Base-by-base conservation (phyloP, 30 jellyfish, hydroid and myxozoan species). In the Hydractinia symbiolongicarpus region DNA sequence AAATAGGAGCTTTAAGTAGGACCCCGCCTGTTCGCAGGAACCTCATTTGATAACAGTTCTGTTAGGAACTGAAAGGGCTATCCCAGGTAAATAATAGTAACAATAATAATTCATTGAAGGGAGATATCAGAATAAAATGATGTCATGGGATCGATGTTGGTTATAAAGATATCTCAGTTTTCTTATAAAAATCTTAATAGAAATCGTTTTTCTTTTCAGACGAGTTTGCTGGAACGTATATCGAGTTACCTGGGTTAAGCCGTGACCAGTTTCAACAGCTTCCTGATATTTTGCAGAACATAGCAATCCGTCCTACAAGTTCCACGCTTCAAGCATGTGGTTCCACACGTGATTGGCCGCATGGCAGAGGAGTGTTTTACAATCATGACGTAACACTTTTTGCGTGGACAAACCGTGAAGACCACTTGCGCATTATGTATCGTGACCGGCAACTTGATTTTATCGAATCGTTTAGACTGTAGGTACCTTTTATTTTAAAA, bases 351-450 rank as follows among this genome's bases (percentile, higher is more conserved):
- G 89, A 82, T 50, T 82, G 89, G 89, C 89, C 89, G 54, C 54
- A 62, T 17, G 89, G 89, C 1, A 30, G 89, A 15, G 89, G 89
- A 1, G 70, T 82, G 8, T 82, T 82, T 54, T 82, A 21, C 6
- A 82, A 54, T 57, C 11, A 61, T 5, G n/a, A 14, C 15, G 57
- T 16, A 0, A 60, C 21, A 16, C 81, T 77, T 8, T 77, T 77
- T 53, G 92, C 90, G 8, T 88, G 93, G 55, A 85, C 81, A 58
- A 88, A 88, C 66, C 79, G 91, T n/a, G 96, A 88, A 55, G 91
- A 88, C 56, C 96, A 88, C 54, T 69, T 88, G 76, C 83, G 96
- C 44, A 51, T 88, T 16, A 81, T 88, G 85, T 88, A 80, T 82
- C 82, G 88, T 55, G 88, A 79, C 56, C 72, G 77, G 6, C 72